Conservation (phyloP, 2,797 vertebrate genomes). For the Okamejei kenojei region DNA sequence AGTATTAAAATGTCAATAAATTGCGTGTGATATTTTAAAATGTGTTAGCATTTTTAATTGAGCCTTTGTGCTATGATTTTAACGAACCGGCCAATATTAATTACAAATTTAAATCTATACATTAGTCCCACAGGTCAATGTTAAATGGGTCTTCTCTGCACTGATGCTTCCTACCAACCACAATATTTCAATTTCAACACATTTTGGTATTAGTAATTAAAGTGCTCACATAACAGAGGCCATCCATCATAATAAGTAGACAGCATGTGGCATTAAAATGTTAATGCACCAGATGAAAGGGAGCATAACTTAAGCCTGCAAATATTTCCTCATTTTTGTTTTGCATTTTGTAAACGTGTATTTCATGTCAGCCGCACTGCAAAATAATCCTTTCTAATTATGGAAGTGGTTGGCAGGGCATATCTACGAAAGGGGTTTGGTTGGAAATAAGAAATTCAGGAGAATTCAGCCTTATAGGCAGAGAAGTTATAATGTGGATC, state of each 20-base stretch:
- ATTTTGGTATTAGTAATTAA: slow-evolving; percentile 61
- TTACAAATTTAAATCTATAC: slow-evolving; percentile 65
- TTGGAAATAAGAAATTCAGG: background rate
- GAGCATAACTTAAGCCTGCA: slow-evolving; percentile 41
- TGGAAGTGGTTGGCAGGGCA: no score
- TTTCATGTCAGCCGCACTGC: background rate
- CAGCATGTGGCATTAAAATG: slow-evolving; percentile 56
- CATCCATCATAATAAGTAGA: slow-evolving; percentile 62
- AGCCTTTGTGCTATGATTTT: slow-evolving; percentile 60
- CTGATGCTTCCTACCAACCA: slow-evolving; percentile 57
- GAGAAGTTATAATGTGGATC: background rate
- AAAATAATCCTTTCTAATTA: background rate
- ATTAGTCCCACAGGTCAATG: slow-evolving; percentile 58
- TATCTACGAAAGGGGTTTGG: background rate
- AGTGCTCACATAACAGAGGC: slow-evolving; percentile 51
- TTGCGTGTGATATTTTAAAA: slow-evolving; percentile 54
- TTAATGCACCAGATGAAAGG: slow-evolving; percentile 51
- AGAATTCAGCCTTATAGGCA: background rate
- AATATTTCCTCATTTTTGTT: slow-evolving; percentile 10
- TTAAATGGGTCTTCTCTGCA: slow-evolving; percentile 64
- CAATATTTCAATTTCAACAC: slow-evolving; percentile 59
- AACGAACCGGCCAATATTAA: slow-evolving; percentile 62
- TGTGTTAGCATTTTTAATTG: slow-evolving; percentile 69
- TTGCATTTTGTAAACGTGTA: background rate
- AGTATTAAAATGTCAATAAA: slow-evolving; percentile 61